Evolutionary conservation across 2,113 vertebrate genomes (phyloP), one percentile per base, ranked within the genome.

Genomic region (Seriola rivoliana): DNA sequence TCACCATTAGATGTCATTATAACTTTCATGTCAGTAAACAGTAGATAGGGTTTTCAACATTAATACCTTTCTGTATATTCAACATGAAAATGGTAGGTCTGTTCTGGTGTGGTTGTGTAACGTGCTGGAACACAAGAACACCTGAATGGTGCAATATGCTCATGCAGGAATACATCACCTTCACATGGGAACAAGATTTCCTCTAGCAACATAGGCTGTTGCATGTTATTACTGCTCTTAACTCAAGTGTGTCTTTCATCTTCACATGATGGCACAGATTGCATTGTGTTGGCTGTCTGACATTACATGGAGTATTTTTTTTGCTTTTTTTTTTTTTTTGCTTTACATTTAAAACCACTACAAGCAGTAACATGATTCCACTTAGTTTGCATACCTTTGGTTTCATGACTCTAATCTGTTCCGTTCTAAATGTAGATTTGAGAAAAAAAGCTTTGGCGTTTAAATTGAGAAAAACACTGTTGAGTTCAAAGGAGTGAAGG

Each of bases 401-500:
- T 32, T 55, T 48, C 6, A n/a, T 42, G 2, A 4, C 29, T 29
- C 29, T 29, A 29, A 29, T 29, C 29, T 29, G 29, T 29, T 48
- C 13, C 25, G 10, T 48, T 19, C 3, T 52, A 9, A 29, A 25
- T 69, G 16, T 54, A 40, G 36, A 25, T 13, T 21, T 36, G 19
- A n/a, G 36, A 32, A 38, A 29, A 70, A 68, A 23, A 4, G 21
- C 21, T 54, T 32, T 44, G 17, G 10, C 73, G n/a, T 44, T 59
- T 29, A 48, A 48, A 16, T 17, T 5, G 4, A 73, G 64, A 79
- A 70, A 59, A 79, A 19, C 58, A 19, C 40, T 21, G 3, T 25
- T 64, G 36, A 46, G 66, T 50, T 76, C 38, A 78, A 75, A 83
- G 12, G 17, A 52, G 4, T 3, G 12, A 72, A 59, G 46, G 16